Conservation (phyloP, 2,888 invertebrate genomes). For the Creontiades dilutus region DNA sequence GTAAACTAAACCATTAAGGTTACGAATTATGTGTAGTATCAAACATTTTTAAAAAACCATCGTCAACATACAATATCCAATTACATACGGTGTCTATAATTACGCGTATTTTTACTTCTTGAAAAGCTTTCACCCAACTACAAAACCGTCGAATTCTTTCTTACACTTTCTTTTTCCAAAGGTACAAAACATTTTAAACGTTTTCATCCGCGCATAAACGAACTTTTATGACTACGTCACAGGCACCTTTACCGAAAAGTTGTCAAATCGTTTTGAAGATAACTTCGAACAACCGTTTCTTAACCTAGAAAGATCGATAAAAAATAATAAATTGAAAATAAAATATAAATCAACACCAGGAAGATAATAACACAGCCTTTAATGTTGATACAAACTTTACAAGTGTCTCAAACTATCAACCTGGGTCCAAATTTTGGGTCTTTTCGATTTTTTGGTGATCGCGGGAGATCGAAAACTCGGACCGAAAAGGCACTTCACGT, state of each 20-base stretch:
- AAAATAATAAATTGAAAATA: slow-evolving; percentile 8
- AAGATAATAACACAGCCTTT: slow-evolving; percentile 46
- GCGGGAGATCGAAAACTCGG: background rate
- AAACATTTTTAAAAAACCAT: too few relatives aligned
- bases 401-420: background rate
- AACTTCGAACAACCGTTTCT: background rate
- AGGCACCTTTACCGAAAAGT: background rate
- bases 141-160: too few relatives aligned
- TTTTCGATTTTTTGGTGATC: background rate
- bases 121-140: too few relatives aligned
- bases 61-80: too few relatives aligned
- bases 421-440: slow-evolving; percentile 21
- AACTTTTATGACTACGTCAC: background rate
- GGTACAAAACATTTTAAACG: slow-evolving; percentile 12
- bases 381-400: slow-evolving; percentile 26
- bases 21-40: too few relatives aligned
- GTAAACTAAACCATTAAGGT: too few relatives aligned
- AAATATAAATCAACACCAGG: background rate
- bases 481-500: slow-evolving; percentile 50
- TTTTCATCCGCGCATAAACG: background rate
- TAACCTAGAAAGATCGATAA: background rate
- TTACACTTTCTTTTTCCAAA: too few relatives aligned
- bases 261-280: background rate
- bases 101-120: too few relatives aligned
- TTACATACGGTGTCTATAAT: too few relatives aligned